A percentile compares a stretch with the other conserved stretches of the same genome.
phyloP scores from a whole-genome alignment of 2,797 vertebrate genomes.

The Diceros bicornis region DNA sequence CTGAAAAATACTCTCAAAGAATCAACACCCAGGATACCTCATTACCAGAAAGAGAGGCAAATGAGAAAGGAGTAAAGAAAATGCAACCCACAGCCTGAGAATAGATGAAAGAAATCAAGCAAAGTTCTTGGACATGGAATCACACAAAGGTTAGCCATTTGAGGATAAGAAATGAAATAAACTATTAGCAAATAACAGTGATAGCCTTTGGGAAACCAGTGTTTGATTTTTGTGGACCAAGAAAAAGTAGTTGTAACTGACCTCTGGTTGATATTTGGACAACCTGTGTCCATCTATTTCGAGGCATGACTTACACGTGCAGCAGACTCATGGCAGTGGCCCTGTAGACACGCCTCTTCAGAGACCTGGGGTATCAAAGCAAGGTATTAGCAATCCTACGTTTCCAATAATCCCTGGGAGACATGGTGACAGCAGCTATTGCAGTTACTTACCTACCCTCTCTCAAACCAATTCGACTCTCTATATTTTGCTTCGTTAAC shows the following conservation, averaged over 20 bases:
- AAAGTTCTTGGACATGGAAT: constrained; percentile 42
- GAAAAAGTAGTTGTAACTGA: constrained; percentile 27
- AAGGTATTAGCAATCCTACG: background rate
- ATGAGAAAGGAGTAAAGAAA: constrained; percentile 67
- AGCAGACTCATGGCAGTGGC: background rate
- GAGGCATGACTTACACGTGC: background rate
- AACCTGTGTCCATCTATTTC: background rate
- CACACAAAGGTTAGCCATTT: constrained; percentile 56
- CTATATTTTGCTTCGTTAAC: background rate
- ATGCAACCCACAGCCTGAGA: constrained; percentile 55
- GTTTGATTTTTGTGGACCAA: constrained; percentile 43
- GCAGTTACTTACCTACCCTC: background rate
- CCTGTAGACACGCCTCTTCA: background rate
- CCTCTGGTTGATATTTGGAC: constrained; percentile 23
- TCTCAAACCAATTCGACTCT: background rate
- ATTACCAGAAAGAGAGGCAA: constrained; percentile 82
- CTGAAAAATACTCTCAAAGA: constrained; percentile 75
- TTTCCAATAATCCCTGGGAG: background rate
- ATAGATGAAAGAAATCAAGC: constrained; percentile 69
- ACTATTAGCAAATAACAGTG: constrained; percentile 61
- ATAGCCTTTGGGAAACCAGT: background rate
- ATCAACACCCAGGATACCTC: constrained; percentile 84
- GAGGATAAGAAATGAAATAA: constrained; percentile 72
- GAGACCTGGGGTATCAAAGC: background rate
- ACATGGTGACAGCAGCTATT: background rate